Conservation (phyloP, 2,113 vertebrate species). For the Fregetta grallaria region DNA sequence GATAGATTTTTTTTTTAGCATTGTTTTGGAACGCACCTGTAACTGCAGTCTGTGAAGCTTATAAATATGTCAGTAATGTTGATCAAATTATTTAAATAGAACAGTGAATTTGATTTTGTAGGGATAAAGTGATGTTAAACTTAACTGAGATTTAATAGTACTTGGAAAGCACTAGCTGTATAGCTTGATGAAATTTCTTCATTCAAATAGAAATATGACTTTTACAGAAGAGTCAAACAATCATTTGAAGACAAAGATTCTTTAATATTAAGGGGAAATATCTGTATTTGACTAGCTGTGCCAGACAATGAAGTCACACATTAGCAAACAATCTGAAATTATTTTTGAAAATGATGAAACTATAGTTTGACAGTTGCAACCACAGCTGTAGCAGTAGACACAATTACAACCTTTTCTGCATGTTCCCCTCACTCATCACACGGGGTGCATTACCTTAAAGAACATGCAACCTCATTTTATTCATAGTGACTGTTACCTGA, state of each 20-base stretch:
- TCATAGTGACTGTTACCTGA: not conserved
- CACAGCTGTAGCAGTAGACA: not conserved
- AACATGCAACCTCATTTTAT: not conserved
- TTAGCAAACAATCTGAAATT: not conserved
- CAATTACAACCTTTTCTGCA: not conserved
- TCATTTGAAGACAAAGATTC: not conserved
- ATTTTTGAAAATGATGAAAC: not conserved
- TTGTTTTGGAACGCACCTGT: not conserved
- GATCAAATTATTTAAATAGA: not conserved
- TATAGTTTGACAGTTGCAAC: not conserved
- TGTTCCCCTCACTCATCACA: not conserved
- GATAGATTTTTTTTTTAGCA: too few species aligned
- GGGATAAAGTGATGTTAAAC: not conserved
- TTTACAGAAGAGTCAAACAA: not conserved
- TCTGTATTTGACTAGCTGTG: not conserved
- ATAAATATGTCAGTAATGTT: not conserved
- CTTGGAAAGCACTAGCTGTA: not conserved
- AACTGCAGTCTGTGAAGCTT: not conserved
- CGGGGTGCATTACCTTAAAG: not conserved
- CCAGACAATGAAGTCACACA: not conserved
- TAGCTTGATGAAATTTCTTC: not conserved
- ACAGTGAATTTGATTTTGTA: not conserved
- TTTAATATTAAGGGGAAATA: slow-evolving; percentile 3
- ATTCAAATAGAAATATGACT: not conserved
- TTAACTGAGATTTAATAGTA: not conserved